phyloP scores from a whole-genome alignment of 2,113 vertebrate genomes.

The Nanorana parkeri region DNA sequence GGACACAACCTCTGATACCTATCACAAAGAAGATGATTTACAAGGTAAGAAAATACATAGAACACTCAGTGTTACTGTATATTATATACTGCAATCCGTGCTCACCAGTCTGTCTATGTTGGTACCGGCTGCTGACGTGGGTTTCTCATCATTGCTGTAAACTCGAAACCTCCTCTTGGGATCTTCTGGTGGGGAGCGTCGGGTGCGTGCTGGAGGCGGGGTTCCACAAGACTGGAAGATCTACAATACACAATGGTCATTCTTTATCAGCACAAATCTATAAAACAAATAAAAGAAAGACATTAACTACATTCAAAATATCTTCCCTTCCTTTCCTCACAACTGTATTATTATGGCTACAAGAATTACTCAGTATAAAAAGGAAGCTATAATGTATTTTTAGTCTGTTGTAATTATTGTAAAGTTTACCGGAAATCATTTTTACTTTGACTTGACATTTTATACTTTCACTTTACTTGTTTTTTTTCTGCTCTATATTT shows the following conservation, averaged over 20 bases:
- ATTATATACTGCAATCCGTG: no score
- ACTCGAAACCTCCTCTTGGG: slow-evolving; percentile 73
- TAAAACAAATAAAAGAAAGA: neutral
- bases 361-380: no score
- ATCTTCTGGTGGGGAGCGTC: slow-evolving; percentile 77
- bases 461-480: no score
- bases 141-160: slow-evolving; percentile 76
- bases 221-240: slow-evolving; percentile 86
- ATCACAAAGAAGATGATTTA: slow-evolving; percentile 11
- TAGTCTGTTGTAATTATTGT: no score
- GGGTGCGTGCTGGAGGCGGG: slow-evolving; percentile 70
- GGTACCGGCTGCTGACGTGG: slow-evolving; percentile 82
- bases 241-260: slow-evolving; percentile 59
- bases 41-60: neutral
- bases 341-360: no score
- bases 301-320: neutral
- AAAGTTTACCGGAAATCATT: no score
- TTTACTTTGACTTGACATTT: no score
- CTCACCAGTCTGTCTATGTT: slow-evolving; percentile 85
- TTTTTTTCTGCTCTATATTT: no score
- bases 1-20: slow-evolving; percentile 85
- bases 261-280: no score
- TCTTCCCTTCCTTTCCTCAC: neutral
- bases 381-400: no score
- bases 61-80: neutral